Evolutionary conservation across 2,888 invertebrate genomes (phyloP), one percentile per base, ranked within the genome.

Genomic region (Cristatella mucedo): DNA sequence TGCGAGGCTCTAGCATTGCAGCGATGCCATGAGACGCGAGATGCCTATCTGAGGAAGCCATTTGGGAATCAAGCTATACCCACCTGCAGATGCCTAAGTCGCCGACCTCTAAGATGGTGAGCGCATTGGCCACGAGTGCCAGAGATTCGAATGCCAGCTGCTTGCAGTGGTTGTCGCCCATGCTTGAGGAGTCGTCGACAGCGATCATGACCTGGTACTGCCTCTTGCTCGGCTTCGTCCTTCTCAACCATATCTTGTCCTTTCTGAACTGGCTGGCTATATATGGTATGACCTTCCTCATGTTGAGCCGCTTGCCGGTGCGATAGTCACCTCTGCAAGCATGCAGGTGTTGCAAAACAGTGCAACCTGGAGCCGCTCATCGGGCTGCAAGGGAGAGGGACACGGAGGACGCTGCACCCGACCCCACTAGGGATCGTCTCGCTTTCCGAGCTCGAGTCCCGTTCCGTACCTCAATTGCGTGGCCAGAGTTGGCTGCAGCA

Each of bases 181-280:
- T 75, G 41, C 70, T 70, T 9, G 77, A 76, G 0, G 95, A 95
- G 64, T 99, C 93, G 61, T 99, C 97, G 4, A 99, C 77, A 0
- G 97, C 95, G 32, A 99, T 72, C 16, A 89, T 77, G 36, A 59
- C 53, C 52, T 91, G 91, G 67, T 97, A 97, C 52, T 95, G 82
- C 34, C 97, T 73, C 58, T 87, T 85, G 1, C 85, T 86, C 0
- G 91, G 89, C 63, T 87, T 87, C 0, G 87, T 93, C 40, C 97
- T 72, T 11, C 95, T 73, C 55, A 99, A 61, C 97, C 97, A 99
- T 56, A 99, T 99, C 65, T 93, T 91, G 63, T 99, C 95, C 64
- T 97, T 97, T 32, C 95, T 76, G 69, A 93, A 99, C 66, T 95
- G 84, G 45, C 93, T 93, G 15, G 99, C 99, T 50, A 99, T 89